Percentiles rank a stretch among this genome's conserved stretches.
Conservation (phyloP, 1,140 invertebrate genomes). For the Drosophila nigrodunni region DNA sequence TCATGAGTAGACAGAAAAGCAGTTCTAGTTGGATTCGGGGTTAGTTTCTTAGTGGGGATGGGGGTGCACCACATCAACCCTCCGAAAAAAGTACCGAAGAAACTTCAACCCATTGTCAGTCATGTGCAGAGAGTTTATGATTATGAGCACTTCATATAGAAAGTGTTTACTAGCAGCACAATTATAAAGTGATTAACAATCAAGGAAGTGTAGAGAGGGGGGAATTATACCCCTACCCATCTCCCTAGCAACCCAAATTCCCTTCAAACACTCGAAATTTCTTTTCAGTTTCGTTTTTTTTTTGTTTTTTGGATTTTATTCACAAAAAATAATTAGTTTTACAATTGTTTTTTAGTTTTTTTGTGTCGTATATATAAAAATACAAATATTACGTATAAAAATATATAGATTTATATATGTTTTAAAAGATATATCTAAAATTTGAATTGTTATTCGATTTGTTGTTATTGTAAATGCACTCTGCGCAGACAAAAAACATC, state of each 20-base stretch:
- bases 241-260: slow-evolving; percentile 41
- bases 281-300: slow-evolving; percentile 2
- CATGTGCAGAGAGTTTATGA: slow-evolving; percentile 34
- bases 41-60: neutral
- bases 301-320: slow-evolving; percentile 41
- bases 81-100: neutral
- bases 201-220: too few relatives aligned
- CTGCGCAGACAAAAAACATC: slow-evolving; percentile 56
- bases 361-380: slow-evolving; percentile 52
- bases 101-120: slow-evolving; percentile 19
- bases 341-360: slow-evolving; percentile 49
- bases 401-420: slow-evolving; percentile 49
- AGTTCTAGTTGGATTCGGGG: slow-evolving; percentile 26
- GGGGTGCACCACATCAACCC: slow-evolving; percentile 50
- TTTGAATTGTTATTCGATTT: slow-evolving; percentile 33
- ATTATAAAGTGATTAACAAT: slow-evolving; percentile 72
- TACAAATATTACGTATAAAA: slow-evolving; percentile 74
- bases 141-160: slow-evolving; percentile 48
- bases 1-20: slow-evolving; percentile 57
- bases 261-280: slow-evolving; percentile 12
- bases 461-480: slow-evolving; percentile 55
- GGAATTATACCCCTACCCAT: neutral
- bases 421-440: slow-evolving; percentile 28
- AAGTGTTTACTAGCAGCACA: slow-evolving; percentile 59
- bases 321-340: slow-evolving; percentile 31